Evolutionary conservation across 2,888 invertebrate genomes (phyloP).

Genomic region (Morpho achilles): DNA sequence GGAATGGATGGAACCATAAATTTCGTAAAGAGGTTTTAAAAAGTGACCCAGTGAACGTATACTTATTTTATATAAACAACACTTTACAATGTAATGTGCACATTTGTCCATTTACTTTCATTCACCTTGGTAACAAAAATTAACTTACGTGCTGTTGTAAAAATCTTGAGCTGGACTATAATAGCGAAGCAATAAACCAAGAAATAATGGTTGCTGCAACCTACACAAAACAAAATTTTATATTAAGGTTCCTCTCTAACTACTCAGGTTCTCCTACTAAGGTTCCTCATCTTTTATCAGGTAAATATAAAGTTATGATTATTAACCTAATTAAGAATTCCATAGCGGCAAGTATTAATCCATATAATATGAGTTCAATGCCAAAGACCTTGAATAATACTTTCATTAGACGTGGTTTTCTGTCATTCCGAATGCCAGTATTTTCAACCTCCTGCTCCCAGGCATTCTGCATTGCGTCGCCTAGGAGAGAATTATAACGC

Average conservation of each 20-base stretch:
- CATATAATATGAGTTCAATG: conserved; percentile 79
- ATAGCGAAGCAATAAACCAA: conserved; percentile 80
- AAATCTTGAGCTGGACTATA: conserved; percentile 64
- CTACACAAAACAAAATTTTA: conserved; percentile 44
- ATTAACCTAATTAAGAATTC: conserved; percentile 81
- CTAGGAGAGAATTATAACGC: conserved; percentile 36
- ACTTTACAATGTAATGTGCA: too few species aligned
- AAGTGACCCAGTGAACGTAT: too few species aligned
- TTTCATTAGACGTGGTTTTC: conserved; percentile 79
- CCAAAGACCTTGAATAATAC: conserved; percentile 82
- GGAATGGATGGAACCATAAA: too few species aligned
- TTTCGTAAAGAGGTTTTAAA: too few species aligned
- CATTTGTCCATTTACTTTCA: too few species aligned
- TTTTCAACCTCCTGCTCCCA: conserved; percentile 81
- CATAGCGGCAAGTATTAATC: conserved; percentile 80
- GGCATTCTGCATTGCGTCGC: conserved; percentile 79
- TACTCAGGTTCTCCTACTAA: too few species aligned
- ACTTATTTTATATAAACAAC: too few species aligned
- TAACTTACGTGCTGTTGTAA: conserved; percentile 48
- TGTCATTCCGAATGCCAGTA: conserved; percentile 32
- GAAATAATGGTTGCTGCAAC: conserved; percentile 82
- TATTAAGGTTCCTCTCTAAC: too few species aligned
- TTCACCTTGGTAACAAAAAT: not conserved
- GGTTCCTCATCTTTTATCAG: not conserved
- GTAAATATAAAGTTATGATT: conserved; percentile 2